A percentile compares a stretch with the other conserved stretches of the same genome.
Evolutionary conservation across 2,113 vertebrate species (phyloP).

Genomic region (Callospermophilus lateralis): DNA sequence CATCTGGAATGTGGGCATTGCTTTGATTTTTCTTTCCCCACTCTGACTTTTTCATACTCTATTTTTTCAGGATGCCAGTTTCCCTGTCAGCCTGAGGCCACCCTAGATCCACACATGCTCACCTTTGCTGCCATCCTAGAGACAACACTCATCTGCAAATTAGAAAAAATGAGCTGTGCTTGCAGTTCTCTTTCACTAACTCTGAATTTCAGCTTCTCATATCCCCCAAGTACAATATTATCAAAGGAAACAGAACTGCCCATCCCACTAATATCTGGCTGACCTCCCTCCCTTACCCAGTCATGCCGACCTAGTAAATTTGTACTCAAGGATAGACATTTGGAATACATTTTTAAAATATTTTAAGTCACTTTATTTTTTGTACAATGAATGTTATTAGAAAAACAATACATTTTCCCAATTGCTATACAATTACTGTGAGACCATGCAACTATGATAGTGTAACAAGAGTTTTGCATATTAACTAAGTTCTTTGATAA

Average conservation of each 20-base stretch:
- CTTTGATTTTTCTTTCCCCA: neutral
- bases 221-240: neutral
- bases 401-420: neutral
- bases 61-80: neutral
- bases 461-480: neutral
- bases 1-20: neutral
- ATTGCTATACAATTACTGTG: neutral
- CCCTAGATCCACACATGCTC: neutral
- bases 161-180: neutral
- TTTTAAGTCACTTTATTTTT: slow-evolving; percentile 6
- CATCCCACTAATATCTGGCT: neutral
- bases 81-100: neutral
- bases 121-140: neutral
- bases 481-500: slow-evolving; percentile 15
- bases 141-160: neutral
- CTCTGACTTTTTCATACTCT: neutral
- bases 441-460: neutral
- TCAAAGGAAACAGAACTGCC: neutral
- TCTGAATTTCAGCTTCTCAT: neutral
- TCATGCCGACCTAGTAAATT: neutral
- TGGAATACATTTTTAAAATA: neutral
- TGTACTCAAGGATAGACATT: neutral
- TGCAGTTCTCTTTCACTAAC: neutral
- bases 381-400: neutral
- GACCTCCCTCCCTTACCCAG: neutral